phyloP scores from a whole-genome alignment of 2,113 vertebrate species.

The Pholis gunnellus region DNA sequence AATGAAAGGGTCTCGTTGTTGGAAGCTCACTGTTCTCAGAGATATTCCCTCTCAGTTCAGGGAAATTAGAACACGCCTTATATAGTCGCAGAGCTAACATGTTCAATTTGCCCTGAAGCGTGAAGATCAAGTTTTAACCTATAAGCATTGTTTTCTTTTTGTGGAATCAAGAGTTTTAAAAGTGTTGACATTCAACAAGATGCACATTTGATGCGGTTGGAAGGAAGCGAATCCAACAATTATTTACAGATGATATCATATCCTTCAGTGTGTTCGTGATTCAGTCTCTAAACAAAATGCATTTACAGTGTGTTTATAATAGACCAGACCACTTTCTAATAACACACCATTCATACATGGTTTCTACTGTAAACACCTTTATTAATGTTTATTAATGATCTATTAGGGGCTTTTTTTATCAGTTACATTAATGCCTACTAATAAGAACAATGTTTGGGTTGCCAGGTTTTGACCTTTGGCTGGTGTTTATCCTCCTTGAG shows the following conservation, averaged over 20 bases:
- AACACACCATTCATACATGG: not conserved
- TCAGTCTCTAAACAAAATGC: constrained; percentile 3
- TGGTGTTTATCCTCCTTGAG: not conserved
- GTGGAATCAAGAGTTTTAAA: constrained; percentile 5
- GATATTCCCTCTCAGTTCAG: constrained; percentile 50
- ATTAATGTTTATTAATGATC: not conserved
- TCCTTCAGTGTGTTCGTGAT: not conserved
- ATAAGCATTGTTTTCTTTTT: constrained; percentile 14
- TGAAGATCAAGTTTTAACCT: constrained; percentile 38
- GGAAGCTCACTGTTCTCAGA: constrained; percentile 31
- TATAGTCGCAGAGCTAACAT: constrained; percentile 12
- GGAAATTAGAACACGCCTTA: constrained; percentile 31
- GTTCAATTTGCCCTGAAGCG: constrained; percentile 19
- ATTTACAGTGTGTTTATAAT: not conserved
- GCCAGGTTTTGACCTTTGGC: not conserved
- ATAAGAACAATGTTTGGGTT: not conserved
- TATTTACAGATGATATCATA: constrained; percentile 10
- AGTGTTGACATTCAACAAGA: constrained; percentile 26
- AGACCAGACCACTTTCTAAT: not conserved
- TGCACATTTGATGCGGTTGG: not conserved
- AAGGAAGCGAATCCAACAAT: not conserved
- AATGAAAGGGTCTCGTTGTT: constrained; percentile 60
- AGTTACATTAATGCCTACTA: not conserved
- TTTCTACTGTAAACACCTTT: not conserved
- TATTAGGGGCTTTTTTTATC: not conserved